A percentile compares a stretch with the other conserved stretches of the same genome.
phyloP scores from a whole-genome alignment of 2,888 invertebrate genomes.

The Eupithecia tripunctaria region DNA sequence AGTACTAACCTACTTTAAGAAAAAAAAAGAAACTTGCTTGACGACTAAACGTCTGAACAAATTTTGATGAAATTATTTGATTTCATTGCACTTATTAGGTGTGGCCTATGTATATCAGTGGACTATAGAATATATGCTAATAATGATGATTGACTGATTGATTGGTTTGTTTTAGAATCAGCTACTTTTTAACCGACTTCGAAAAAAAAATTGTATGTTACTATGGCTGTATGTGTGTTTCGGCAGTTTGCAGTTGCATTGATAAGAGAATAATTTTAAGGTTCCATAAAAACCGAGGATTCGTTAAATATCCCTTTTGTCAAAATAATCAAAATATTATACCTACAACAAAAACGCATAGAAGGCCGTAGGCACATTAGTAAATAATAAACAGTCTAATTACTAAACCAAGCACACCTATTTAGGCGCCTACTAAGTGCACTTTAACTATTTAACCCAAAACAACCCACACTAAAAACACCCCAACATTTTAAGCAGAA shows the following conservation, averaged over 20 bases:
- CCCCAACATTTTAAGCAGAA: constrained; percentile 16
- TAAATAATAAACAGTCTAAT: background rate
- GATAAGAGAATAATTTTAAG: no score
- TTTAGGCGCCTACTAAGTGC: background rate
- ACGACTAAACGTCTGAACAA: background rate
- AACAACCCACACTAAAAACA: constrained; percentile 24
- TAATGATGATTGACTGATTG: background rate
- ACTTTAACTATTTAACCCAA: constrained; percentile 1
- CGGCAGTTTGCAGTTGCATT: no score
- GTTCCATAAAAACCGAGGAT: no score
- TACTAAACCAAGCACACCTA: background rate
- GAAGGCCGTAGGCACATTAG: background rate
- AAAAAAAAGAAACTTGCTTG: background rate
- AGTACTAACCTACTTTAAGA: background rate
- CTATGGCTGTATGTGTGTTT: no score
- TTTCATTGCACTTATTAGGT: no score
- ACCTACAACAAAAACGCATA: background rate
- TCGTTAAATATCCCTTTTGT: no score
- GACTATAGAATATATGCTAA: no score
- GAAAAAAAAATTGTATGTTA: no score
- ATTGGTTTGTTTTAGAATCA: no score
- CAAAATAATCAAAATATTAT: background rate
- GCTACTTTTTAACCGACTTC: background rate
- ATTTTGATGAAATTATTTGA: no score
- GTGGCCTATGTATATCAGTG: no score